phyloP scores from a whole-genome alignment of 2,797 vertebrate genomes.

The Periparus ater region DNA sequence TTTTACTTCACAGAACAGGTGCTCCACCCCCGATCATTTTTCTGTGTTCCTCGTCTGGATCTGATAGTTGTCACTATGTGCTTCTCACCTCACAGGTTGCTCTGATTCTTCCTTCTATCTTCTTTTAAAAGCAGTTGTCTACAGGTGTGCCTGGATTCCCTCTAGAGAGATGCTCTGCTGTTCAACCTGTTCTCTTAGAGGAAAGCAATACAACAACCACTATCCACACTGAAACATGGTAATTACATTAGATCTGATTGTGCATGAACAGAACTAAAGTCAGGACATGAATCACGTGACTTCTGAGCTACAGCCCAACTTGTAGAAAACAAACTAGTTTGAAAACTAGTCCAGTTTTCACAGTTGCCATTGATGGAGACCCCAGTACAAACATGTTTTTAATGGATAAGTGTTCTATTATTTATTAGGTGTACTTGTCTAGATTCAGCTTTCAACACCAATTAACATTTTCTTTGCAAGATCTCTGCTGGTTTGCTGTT shows the following conservation, averaged over 20 bases:
- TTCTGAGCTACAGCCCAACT: not conserved
- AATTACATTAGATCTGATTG: not conserved
- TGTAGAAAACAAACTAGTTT: not conserved
- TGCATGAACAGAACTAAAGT: not conserved
- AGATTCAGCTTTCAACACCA: not conserved
- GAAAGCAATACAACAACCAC: not conserved
- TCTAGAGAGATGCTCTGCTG: not conserved
- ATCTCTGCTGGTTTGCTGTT: not conserved
- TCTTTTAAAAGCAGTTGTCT: not conserved
- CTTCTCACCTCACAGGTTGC: not conserved
- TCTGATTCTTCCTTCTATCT: not conserved
- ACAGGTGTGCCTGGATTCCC: not conserved
- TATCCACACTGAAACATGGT: not conserved
- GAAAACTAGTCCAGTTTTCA: not conserved
- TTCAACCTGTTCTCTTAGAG: not conserved
- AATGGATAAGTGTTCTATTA: not conserved
- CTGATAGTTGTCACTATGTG: not conserved
- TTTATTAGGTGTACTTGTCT: not conserved
- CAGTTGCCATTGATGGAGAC: not conserved
- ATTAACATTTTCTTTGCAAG: not conserved
- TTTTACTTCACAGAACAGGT: not conserved
- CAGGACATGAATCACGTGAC: fast-evolving
- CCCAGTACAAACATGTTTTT: not conserved
- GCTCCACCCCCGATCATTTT: not conserved
- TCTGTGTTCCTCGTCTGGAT: not conserved